Evolutionary conservation across 2,797 vertebrate species (phyloP), one percentile per base, ranked within the genome.

Genomic region (Phrynocephalus forsythii): DNA sequence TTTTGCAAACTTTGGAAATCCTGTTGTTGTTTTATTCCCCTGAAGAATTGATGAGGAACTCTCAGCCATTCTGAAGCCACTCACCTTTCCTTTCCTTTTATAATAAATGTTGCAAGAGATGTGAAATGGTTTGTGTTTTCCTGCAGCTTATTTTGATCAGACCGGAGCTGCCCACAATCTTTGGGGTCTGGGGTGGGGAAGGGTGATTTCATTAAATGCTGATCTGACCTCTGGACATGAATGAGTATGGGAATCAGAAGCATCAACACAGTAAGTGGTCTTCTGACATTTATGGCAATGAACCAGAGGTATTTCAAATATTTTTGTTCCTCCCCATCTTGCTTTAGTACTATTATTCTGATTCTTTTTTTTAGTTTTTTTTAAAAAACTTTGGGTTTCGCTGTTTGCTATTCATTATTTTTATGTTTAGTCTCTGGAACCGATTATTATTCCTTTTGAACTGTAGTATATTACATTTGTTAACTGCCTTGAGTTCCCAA

Each of bases 121-220:
- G 91, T 92, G 91, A 88, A 88, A 76, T 80, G 18, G 87, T 79
- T 91, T 89, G 28, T 38, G n/a, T 6, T 78, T 86, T 20, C 6
- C 48, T 8, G 6, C 26, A 26, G 1, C 1, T 79, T 33, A 24
- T 75, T 76, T 7, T 56, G n/a, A 71, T 33, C 20, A 28, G 68
- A 2, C 60, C 3, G 4, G 10, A 5, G 38, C 6, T 6, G 6
- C 18, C 18, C 0, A 2, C 11, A 8, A 69, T 33, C 38, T 75
- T 16, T 81, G 26, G 28, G 26, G 52, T 8, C 7, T 26, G 28
- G 68, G 26, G 15, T 52, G 52, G 52, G 11, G 52, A 56, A 56
- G 52, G 52, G 20, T 16, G 15, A 30, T 33, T 73, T 38, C 30
- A 33, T 73, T 38, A 26, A 69, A 69, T 30, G 1, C 3, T 30